phyloP scores from a whole-genome alignment of 1,140 invertebrate genomes.

The Chironomus striatipennis region DNA sequence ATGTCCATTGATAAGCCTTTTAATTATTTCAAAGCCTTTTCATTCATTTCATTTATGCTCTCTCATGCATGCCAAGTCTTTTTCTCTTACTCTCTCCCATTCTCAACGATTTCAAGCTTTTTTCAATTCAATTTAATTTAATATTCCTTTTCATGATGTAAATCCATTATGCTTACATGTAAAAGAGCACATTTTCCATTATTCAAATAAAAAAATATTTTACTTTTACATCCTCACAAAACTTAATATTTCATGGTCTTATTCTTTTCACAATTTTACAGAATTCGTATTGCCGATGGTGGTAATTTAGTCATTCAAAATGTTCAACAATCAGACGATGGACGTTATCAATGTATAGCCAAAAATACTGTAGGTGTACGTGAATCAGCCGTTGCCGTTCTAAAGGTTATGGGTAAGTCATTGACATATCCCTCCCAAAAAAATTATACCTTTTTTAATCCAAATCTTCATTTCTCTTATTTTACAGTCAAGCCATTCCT shows the following conservation, averaged over 20 bases:
- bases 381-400: constrained; percentile 61
- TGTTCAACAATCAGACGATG: constrained; percentile 67
- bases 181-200: background rate
- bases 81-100: background rate
- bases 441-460: too few relatives aligned
- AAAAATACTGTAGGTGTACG: constrained; percentile 72
- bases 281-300: constrained; percentile 68
- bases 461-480: background rate
- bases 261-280: constrained; percentile 35
- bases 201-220: background rate
- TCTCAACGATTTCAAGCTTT: background rate
- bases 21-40: constrained; percentile 22
- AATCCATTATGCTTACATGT: background rate
- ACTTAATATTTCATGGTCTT: background rate
- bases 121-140: too few relatives aligned
- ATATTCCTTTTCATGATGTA: too few relatives aligned
- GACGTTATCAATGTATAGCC: constrained; percentile 75
- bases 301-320: constrained; percentile 76
- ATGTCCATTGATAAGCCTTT: constrained; percentile 21
- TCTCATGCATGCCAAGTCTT: constrained; percentile 18
- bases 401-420: constrained; percentile 72
- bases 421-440: background rate
- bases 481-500: constrained; percentile 69
- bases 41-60: constrained; percentile 18
- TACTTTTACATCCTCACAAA: background rate